Evolutionary conservation across 2,797 vertebrate species (phyloP).

Genomic region (Lagothrix lagotricha): DNA sequence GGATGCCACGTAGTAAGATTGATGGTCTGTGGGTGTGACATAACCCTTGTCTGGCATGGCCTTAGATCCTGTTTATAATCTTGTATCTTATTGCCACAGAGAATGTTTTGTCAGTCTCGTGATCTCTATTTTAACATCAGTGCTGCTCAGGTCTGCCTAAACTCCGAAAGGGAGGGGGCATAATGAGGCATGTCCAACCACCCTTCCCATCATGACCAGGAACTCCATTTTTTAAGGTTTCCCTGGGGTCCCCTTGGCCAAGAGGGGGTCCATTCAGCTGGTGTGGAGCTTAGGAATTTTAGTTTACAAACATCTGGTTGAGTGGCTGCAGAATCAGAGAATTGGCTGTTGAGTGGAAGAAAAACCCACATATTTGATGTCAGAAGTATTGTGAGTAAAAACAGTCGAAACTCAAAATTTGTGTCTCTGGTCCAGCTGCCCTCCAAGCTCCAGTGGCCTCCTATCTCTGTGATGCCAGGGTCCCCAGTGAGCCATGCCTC

Average conservation of each 20-base stretch:
- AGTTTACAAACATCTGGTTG: not conserved
- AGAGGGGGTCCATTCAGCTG: not conserved
- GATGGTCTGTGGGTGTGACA: not conserved
- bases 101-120: not conserved
- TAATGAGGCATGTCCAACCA: not conserved
- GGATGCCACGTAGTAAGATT: not conserved
- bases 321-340: no score
- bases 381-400: not conserved
- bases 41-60: not conserved
- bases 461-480: not conserved
- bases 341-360: not conserved
- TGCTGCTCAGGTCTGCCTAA: not conserved
- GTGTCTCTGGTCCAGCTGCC: not conserved
- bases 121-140: not conserved
- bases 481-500: accelerated
- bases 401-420: not conserved
- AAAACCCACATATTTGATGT: not conserved
- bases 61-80: not conserved
- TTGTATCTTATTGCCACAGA: not conserved
- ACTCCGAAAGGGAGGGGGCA: not conserved
- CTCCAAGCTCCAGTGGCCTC: not conserved
- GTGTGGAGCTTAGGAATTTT: not conserved
- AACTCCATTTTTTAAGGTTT: not conserved
- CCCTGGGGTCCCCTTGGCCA: not conserved
- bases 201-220: not conserved